These are phyloP conservation scores for Taenaris catops DNA, from an alignment of 2,888 invertebrate species.

Conservation along the genomic window DNA sequence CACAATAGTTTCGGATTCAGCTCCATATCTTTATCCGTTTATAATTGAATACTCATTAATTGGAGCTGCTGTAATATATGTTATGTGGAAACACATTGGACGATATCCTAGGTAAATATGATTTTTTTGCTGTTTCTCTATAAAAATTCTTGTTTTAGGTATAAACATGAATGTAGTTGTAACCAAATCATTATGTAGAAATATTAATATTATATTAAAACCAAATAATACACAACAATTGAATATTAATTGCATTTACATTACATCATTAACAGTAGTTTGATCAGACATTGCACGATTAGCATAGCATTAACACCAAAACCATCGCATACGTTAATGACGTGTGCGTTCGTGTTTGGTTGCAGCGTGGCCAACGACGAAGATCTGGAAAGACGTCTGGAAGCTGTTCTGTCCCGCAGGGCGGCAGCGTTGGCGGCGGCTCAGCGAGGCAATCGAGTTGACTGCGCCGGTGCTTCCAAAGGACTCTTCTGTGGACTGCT, in stretches of 20 bases:
- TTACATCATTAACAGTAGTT: no score
- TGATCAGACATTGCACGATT: constrained; percentile 22
- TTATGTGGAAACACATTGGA: constrained; percentile 98
- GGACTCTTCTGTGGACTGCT: constrained; percentile 95
- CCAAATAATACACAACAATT: no score
- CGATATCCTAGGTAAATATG: constrained; percentile 86
- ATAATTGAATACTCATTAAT: constrained; percentile 97
- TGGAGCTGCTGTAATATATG: constrained; percentile 96
- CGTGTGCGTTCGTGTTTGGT: constrained; percentile 64
- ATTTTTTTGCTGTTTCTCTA: no score
- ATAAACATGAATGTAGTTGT: no score
- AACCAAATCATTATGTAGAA: no score
- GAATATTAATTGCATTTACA: no score
- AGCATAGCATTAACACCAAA: constrained; percentile 22
- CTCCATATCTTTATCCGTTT: constrained; percentile 97
- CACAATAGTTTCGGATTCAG: constrained; percentile 93
- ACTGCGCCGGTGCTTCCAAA: constrained; percentile 96
- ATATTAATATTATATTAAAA: no score
- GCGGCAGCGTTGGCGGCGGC: constrained; percentile 93
- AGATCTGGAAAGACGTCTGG: constrained; percentile 92
- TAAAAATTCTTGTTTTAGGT: no score
- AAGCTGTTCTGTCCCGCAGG: constrained; percentile 92
- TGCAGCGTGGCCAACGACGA: constrained; percentile 84
- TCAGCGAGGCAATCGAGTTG: constrained; percentile 90
- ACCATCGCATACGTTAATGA: constrained; percentile 38